These are phyloP conservation scores for Theonella swinhoei DNA, from an alignment of 37 sponge, comb jelly and placozoan genomes.

Conservation along the genomic window DNA sequence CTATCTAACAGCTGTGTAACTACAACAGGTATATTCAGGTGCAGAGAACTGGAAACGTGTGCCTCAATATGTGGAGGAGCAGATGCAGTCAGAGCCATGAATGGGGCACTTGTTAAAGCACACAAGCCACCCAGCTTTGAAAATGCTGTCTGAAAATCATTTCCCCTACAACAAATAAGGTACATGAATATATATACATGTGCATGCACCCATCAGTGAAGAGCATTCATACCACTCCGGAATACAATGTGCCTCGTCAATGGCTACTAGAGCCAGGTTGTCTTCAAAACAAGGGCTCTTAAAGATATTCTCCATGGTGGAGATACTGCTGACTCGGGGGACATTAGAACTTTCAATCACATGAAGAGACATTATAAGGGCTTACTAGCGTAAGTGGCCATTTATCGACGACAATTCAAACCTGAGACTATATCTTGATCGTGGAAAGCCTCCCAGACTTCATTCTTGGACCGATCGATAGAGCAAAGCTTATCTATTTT, in stretches of 20 bases:
- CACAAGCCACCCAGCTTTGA: neutral
- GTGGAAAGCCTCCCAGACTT: no score
- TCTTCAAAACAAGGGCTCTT: no score
- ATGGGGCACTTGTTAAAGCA: neutral
- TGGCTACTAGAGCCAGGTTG: neutral
- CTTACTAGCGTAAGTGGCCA: slow-evolving; percentile 8
- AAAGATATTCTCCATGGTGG: slow-evolving; percentile 27
- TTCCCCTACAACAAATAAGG: no score
- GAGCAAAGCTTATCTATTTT: no score
- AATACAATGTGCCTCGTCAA: slow-evolving; percentile 27
- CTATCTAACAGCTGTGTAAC: neutral
- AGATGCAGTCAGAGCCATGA: neutral
- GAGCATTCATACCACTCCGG: slow-evolving; percentile 11
- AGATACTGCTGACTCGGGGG: slow-evolving; percentile 2
- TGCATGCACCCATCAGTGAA: no score
- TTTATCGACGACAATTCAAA: neutral
- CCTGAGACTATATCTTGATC: no score
- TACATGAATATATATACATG: no score
- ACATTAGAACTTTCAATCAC: slow-evolving; percentile 21
- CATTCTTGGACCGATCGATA: no score
- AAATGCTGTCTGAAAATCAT: neutral
- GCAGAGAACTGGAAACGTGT: neutral
- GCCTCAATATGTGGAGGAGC: slow-evolving; percentile 1
- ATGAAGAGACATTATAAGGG: no score
- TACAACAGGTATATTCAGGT: neutral